These are phyloP conservation scores for Globicephala melas DNA, from an alignment of 2,113 vertebrate genomes.

Conservation along the genomic window DNA sequence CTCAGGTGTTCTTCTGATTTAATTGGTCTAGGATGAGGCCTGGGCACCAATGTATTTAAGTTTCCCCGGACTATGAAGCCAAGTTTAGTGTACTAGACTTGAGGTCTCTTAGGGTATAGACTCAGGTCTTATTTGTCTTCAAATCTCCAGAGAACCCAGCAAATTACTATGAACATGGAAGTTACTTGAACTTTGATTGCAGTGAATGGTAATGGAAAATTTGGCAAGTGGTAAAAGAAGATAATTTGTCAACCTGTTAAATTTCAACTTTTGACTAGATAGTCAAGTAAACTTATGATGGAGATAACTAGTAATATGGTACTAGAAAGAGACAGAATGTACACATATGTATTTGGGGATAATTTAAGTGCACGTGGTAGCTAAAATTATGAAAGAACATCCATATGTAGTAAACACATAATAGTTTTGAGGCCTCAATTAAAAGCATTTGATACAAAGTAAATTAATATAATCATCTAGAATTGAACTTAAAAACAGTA, in stretches of 20 bases:
- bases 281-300: neutral
- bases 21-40: neutral
- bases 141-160: neutral
- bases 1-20: neutral
- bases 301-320: neutral
- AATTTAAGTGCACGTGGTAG: neutral
- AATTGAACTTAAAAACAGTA: neutral
- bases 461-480: neutral
- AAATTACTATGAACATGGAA: neutral
- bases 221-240: neutral
- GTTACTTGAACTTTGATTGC: neutral
- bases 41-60: neutral
- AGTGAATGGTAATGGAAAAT: neutral
- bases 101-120: neutral
- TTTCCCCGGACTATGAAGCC: neutral
- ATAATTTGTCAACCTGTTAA: neutral
- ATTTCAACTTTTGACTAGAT: neutral
- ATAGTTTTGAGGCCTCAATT: neutral
- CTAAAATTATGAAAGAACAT: neutral
- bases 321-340: neutral
- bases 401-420: neutral
- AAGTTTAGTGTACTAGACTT: neutral
- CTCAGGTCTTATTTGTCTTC: neutral
- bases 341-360: neutral
- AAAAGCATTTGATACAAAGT: neutral